Base-by-base conservation (phyloP, 2,888 invertebrate species). In the Carabus problematicus region DNA sequence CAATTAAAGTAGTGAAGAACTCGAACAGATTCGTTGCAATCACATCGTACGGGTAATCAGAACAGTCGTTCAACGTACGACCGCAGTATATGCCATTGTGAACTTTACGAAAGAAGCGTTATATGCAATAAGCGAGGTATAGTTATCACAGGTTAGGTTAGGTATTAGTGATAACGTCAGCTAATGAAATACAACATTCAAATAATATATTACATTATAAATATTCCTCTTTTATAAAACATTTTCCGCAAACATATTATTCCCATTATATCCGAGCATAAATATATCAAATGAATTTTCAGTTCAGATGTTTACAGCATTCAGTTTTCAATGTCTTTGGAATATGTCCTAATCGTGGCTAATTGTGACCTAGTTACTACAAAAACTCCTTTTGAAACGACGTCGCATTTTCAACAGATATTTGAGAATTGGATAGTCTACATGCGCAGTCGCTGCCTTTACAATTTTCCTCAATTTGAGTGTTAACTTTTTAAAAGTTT, bases 391-490 rank as follows among this genome's bases (percentile, higher is more conserved):
- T 18, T 18, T 52, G 52, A 52, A 52, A 14, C 9, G 18, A 52
- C 52, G 19, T 52, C 52, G 18, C 16, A 52, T 52, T 52, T 52
- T 52, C 52, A 1, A 11, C 16, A n/a, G 47, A 47, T 47, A 47
- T 47, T 16, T 47, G 7, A 47, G 47, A 52, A 18, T 11, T 19
- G 43, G 18, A 19, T 55, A 29, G 19, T 18, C 12, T 4, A 41
- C 52, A 39, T 54, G 42, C 14, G 41, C 41, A 41, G 41, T n/a
- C 52, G 39, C 64, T n/a, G 54, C 56, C 47, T 41, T 66, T 58
- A 58, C 66, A 66, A 66, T 66, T 66, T 66, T 66, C 19, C 12
- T 66, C 66, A 58, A 66, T 66, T 66, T 41, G 49, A 8, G 59
- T 12, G 18, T 18, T 52, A 64, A 66, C 40, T 58, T 66, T 64